Evolutionary conservation across 2,888 invertebrate genomes (phyloP), one percentile per base, ranked within the genome.

Genomic region (Latrodectus elegans): DNA sequence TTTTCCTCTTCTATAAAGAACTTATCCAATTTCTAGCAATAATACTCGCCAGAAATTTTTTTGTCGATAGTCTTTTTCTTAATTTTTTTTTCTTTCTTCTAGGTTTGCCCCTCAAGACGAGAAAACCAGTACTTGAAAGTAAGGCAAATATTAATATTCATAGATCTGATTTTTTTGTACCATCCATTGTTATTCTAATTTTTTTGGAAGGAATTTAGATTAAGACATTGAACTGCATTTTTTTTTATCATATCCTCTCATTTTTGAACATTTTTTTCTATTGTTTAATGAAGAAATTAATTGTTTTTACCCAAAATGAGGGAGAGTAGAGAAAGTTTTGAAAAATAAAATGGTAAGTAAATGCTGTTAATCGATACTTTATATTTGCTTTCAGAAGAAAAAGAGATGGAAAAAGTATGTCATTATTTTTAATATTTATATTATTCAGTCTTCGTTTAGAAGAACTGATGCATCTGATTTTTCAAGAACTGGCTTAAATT

Each of bases 221-320:
- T 14, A 38, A 9, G 26, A 51, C 52, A 64, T 38, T 14, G 17
- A 17, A 52, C 64, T 77, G 14, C 52, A 49, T 52, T 67, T 75
- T 74, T n/a, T 51, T 26, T 53, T 26, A 55, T 26, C 26, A 6
- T 68, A 9, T 8, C 17, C 17, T 68, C 26, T 6, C 38, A 38
- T 38, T 68, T 17, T 2, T 77, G 81, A 49, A 15, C 51, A 65
- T 38, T 70, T 68, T 22, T n/a, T 82, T 80, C n/a, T 51, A 51
- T 52, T 87, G 86, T 87, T 87, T 87, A 77, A 87, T 82, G 67
- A 81, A 87, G 86, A 87, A 87, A 87, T 87, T 87, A 87, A 87
- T 81, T 26, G 81, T n/a, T 38, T 76, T 81, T 87, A 74, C 14
- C 60, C 38, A 38, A 2, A 38, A 38, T 38, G 38, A 38, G 38